Percentiles rank a stretch among this genome's conserved stretches.
These are phyloP conservation scores for Amiota minor DNA, from an alignment of 2,888 invertebrate genomes.

Conservation along the genomic window DNA sequence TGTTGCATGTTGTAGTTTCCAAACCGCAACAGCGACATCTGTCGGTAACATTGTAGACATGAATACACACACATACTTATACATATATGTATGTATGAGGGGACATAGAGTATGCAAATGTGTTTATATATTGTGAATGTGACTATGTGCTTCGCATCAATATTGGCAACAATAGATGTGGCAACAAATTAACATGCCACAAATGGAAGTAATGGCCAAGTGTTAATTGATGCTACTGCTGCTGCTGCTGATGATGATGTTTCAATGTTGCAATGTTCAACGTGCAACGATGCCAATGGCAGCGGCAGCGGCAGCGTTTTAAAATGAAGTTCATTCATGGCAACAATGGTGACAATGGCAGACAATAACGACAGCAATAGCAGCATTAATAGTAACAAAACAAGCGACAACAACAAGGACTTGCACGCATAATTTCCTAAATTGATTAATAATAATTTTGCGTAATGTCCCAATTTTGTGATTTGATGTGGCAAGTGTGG, in stretches of 20 bases:
- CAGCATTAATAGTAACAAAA: neutral
- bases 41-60: slow-evolving; percentile 62
- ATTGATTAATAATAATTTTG: slow-evolving; percentile 26
- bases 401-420: neutral
- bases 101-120: slow-evolving; percentile 1
- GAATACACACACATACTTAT: neutral
- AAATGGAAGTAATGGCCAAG: slow-evolving; percentile 69
- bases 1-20: slow-evolving; percentile 58
- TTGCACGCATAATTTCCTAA: slow-evolving; percentile 12
- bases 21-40: slow-evolving; percentile 64
- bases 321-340: too few relatives aligned
- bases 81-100: too few relatives aligned
- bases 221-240: slow-evolving; percentile 56
- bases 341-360: too few relatives aligned
- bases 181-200: slow-evolving; percentile 72
- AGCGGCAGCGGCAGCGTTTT: too few relatives aligned
- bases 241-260: too few relatives aligned
- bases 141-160: slow-evolving; percentile 50
- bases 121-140: slow-evolving; percentile 35
- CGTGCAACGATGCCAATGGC: neutral
- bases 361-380: neutral
- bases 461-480: neutral
- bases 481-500: neutral
- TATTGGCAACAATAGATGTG: slow-evolving; percentile 68
- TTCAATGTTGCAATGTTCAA: too few relatives aligned